Conservation (phyloP, 2,888 invertebrate species). For the Cryptocephalus primarius region DNA sequence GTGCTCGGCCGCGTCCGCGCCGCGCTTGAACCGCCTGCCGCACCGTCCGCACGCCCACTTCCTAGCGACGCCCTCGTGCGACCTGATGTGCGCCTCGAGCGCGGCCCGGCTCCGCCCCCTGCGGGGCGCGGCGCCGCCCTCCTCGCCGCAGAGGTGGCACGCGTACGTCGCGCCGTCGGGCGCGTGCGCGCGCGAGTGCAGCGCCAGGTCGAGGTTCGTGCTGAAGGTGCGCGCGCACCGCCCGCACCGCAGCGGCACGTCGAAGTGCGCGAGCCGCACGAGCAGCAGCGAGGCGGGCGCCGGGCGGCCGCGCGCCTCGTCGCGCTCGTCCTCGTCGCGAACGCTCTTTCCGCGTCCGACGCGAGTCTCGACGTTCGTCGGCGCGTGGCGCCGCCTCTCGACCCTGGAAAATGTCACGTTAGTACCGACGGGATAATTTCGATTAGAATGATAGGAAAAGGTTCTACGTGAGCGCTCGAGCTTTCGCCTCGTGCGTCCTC, state of each 20-base stretch:
- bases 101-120: constrained; percentile 17
- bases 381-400: too few relatives aligned
- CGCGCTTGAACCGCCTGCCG: constrained; percentile 20
- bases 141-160: constrained; percentile 25
- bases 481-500: constrained; percentile 49
- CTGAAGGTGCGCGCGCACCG: constrained; percentile 23
- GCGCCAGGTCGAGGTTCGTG: constrained; percentile 23
- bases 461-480: constrained; percentile 38
- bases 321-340: too few relatives aligned
- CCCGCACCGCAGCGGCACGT: constrained; percentile 21
- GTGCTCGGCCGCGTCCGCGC: constrained; percentile 41
- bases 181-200: constrained; percentile 25
- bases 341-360: too few relatives aligned
- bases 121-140: background rate
- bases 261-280: too few relatives aligned
- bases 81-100: constrained; percentile 25
- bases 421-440: too few relatives aligned
- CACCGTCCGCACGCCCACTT: background rate
- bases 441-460: constrained; percentile 11
- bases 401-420: too few relatives aligned
- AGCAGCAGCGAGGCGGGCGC: too few relatives aligned
- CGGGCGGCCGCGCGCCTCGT: too few relatives aligned
- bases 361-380: too few relatives aligned
- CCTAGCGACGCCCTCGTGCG: constrained; percentile 15
- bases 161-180: constrained; percentile 19